A percentile compares a stretch with the other conserved stretches of the same genome.
phyloP scores from a whole-genome alignment of 2,113 vertebrate species.

The Colaptes auratus region DNA sequence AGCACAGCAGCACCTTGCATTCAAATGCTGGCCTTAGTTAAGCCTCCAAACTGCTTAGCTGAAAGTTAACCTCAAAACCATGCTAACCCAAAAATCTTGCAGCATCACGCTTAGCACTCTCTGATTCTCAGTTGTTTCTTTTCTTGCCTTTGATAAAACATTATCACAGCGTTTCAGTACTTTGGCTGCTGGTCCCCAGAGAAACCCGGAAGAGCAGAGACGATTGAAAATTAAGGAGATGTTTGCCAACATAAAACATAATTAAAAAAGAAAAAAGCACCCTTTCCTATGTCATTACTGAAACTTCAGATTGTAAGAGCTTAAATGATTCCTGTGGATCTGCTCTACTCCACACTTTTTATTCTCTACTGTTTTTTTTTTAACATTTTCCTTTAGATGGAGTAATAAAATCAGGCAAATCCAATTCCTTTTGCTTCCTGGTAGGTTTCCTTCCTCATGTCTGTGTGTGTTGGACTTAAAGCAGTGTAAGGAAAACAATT shows the following conservation, averaged over 20 bases:
- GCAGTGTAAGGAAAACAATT: not conserved
- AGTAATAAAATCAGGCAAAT: constrained; percentile 16
- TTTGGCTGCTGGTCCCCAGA: not conserved
- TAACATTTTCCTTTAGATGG: constrained; percentile 17
- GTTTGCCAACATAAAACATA: constrained; percentile 29
- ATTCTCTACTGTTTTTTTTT: constrained; percentile 21
- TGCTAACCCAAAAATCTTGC: not conserved
- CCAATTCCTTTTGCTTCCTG: not conserved
- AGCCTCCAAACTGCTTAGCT: not conserved
- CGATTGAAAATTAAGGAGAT: constrained; percentile 45
- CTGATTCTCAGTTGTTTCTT: constrained; percentile 19
- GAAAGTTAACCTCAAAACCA: not conserved
- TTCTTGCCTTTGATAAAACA: constrained; percentile 42
- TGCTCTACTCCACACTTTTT: not conserved
- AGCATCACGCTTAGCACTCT: not conserved
- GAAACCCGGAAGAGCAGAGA: constrained; percentile 16
- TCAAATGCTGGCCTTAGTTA: not conserved
- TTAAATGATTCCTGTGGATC: constrained; percentile 15
- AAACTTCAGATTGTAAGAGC: not conserved
- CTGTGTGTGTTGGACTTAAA: not conserved
- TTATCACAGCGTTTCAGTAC: not conserved
- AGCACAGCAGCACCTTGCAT: not conserved
- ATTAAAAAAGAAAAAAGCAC: constrained; percentile 12
- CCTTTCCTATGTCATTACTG: constrained; percentile 18
- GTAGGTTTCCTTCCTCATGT: not conserved